phyloP scores from a whole-genome alignment of 2,113 vertebrate species.

The Falco punctatus region DNA sequence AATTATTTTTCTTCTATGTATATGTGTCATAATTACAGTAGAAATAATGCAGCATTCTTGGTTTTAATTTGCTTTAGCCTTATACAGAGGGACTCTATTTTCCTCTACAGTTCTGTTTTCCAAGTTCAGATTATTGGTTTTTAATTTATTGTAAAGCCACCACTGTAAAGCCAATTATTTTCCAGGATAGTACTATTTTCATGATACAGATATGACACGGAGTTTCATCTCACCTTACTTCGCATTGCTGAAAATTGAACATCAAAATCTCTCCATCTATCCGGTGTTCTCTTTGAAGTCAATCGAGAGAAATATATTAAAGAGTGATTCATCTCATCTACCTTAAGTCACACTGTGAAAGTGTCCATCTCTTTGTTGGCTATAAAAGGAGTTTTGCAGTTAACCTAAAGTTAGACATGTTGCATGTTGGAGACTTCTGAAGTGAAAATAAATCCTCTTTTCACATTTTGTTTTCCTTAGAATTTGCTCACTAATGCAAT shows the following conservation, averaged over 20 bases:
- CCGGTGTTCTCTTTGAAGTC: background rate
- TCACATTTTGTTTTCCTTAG: background rate
- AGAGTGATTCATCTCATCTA: background rate
- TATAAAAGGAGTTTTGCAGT: background rate
- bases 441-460: background rate
- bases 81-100: background rate
- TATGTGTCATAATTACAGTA: background rate
- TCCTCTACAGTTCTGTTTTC: background rate
- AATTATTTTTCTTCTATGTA: background rate
- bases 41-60: background rate
- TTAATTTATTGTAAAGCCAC: background rate
- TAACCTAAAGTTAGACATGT: background rate
- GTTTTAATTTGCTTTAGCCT: background rate
- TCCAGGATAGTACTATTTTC: background rate
- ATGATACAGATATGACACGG: rapidly evolving
- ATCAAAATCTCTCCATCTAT: background rate
- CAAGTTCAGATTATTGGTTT: background rate
- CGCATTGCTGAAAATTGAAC: background rate
- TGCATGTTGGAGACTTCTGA: background rate
- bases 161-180: background rate
- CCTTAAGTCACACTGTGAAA: background rate
- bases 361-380: background rate
- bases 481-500: background rate
- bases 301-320: background rate
- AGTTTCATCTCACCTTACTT: background rate